phyloP scores from a whole-genome alignment of 2,888 invertebrate species.

The Pasiphila rectangulata region DNA sequence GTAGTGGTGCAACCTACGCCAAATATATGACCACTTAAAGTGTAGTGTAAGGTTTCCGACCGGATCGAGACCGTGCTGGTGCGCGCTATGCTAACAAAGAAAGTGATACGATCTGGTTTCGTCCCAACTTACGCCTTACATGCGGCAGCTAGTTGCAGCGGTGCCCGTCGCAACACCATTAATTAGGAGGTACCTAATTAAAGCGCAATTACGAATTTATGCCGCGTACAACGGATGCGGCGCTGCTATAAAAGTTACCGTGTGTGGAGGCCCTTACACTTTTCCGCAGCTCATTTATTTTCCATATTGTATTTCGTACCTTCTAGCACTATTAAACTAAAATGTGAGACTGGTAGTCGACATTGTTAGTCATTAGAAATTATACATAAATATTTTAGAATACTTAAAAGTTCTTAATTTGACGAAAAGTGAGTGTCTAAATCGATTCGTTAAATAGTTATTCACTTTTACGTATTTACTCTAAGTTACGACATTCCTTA shows the following conservation, averaged over 20 bases:
- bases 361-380: slow-evolving; percentile 78
- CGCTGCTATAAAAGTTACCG: not conserved
- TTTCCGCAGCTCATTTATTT: slow-evolving; percentile 71
- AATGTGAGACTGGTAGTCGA: slow-evolving; percentile 81
- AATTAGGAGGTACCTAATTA: not conserved
- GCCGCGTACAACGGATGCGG: not conserved
- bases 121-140: slow-evolving; percentile 49
- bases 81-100: slow-evolving; percentile 42
- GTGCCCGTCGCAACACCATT: not conserved
- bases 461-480: slow-evolving; percentile 61
- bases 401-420: slow-evolving; percentile 64
- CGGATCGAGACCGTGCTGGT: slow-evolving; percentile 46
- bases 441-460: slow-evolving; percentile 66
- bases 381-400: slow-evolving; percentile 75
- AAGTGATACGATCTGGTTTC: slow-evolving; percentile 69
- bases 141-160: not conserved
- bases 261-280: slow-evolving; percentile 37
- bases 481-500: slow-evolving; percentile 67
- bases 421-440: slow-evolving; percentile 63
- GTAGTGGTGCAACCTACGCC: slow-evolving; percentile 73
- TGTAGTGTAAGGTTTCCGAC: slow-evolving; percentile 70
- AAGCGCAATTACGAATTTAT: not conserved
- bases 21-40: slow-evolving; percentile 68
- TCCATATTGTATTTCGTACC: slow-evolving; percentile 69
- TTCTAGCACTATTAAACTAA: slow-evolving; percentile 78